A percentile compares a stretch with the other conserved stretches of the same genome.
Conservation (phyloP, 23 tunicate species). For the Pegea sp. region DNA sequence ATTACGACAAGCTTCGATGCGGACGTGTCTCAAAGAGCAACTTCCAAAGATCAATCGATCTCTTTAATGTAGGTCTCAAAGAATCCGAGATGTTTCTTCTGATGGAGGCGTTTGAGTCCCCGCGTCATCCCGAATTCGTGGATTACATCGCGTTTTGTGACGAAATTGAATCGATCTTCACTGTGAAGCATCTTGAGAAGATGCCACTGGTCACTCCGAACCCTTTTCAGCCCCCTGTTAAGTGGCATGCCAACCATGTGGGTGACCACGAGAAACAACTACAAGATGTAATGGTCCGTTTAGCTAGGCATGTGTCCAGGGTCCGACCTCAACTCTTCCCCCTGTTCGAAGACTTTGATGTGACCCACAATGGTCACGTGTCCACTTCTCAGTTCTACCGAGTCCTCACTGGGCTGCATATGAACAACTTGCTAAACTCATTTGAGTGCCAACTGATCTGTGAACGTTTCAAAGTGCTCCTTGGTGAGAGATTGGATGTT, state of each 20-base stretch:
- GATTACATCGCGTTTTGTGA: constrained; percentile 48
- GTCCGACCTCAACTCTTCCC: constrained; percentile 69
- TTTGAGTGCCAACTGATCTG: constrained; percentile 50
- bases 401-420: constrained; percentile 58
- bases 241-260: constrained; percentile 67
- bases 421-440: constrained; percentile 32
- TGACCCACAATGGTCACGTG: constrained; percentile 67
- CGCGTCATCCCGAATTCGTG: constrained; percentile 39
- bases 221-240: constrained; percentile 73
- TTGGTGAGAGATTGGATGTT: constrained; percentile 67
- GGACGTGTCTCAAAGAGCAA: constrained; percentile 31
- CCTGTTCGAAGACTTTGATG: constrained; percentile 72
- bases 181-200: constrained; percentile 55
- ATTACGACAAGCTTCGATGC: constrained; percentile 72
- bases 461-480: constrained; percentile 31
- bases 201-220: constrained; percentile 38
- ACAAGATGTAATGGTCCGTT: constrained; percentile 25
- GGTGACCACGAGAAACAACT: constrained; percentile 17
- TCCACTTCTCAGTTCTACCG: constrained; percentile 56
- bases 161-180: constrained; percentile 70
- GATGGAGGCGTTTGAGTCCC: constrained; percentile 23
- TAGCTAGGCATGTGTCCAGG: constrained; percentile 57
- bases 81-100: constrained; percentile 71
- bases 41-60: constrained; percentile 59
- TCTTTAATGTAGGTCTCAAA: constrained; percentile 48